Evolutionary conservation across 2,113 vertebrate species (phyloP).

Genomic region (Microcebus jonahi): DNA sequence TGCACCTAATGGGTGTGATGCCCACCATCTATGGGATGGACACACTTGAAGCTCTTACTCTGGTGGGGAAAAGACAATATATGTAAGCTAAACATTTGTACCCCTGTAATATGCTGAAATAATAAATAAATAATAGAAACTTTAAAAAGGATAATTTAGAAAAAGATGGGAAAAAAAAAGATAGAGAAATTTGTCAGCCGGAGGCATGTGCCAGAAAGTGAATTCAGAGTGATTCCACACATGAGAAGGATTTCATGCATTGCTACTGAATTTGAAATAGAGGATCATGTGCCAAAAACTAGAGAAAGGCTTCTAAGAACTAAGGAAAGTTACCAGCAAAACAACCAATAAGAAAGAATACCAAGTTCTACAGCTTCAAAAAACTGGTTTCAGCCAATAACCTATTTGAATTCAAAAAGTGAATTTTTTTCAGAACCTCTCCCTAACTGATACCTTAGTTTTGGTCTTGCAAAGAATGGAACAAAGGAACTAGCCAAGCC

Average conservation of each 20-base stretch:
- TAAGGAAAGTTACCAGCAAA: neutral
- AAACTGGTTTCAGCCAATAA: neutral
- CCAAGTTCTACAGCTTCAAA: neutral
- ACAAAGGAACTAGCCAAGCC: neutral
- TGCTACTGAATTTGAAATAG: neutral
- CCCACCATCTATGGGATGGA: no score
- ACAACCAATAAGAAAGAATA: neutral
- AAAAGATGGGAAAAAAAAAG: neutral
- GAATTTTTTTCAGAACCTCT: neutral
- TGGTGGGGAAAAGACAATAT: no score
- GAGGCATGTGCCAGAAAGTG: neutral
- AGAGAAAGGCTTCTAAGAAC: neutral
- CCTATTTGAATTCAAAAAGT: neutral
- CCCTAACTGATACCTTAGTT: neutral
- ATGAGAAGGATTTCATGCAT: neutral
- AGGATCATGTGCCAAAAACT: neutral
- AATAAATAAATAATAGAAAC: no score
- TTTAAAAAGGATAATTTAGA: no score
- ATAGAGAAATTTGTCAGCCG: neutral
- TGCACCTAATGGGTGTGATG: no score
- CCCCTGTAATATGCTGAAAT: no score
- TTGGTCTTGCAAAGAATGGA: neutral
- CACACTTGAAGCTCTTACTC: no score
- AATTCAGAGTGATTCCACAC: neutral
- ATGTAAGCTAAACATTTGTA: no score